Evolutionary conservation across 2,797 vertebrate genomes (phyloP).

Genomic region (Crenuchus spilurus): DNA sequence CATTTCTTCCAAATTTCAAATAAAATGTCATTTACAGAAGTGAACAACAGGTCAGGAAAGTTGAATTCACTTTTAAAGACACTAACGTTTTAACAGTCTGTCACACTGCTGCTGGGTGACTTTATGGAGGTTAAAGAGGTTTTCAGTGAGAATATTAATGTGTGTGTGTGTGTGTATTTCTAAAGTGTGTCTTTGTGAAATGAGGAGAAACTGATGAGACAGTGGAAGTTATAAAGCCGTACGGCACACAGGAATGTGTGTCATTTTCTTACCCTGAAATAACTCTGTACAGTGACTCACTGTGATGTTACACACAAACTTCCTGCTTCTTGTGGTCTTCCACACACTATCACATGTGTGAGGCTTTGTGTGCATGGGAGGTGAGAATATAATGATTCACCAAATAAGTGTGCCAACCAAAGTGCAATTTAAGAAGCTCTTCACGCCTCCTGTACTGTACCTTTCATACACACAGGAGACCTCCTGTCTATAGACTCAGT

Average conservation of each 20-base stretch:
- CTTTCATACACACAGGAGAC: background rate
- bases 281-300: conserved; percentile 36
- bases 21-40: too few relatives aligned
- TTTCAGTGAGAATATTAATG: too few relatives aligned
- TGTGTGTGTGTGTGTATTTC: too few relatives aligned
- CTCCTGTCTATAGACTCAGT: too few relatives aligned
- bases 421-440: background rate
- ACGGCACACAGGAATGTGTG: background rate
- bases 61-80: too few relatives aligned
- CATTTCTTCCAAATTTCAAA: too few relatives aligned
- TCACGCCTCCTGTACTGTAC: too few relatives aligned
- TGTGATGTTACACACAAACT: conserved; percentile 20
- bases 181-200: conserved; percentile 1
- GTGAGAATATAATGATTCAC: background rate
- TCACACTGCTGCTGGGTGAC: too few relatives aligned
- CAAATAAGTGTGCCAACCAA: background rate
- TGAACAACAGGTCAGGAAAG: too few relatives aligned
- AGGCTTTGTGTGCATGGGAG: background rate
- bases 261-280: conserved; percentile 39
- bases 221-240: background rate
- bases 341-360: conserved; percentile 12
- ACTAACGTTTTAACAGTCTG: too few relatives aligned
- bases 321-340: conserved; percentile 47
- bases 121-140: too few relatives aligned
- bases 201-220: background rate